These are phyloP conservation scores for Galbula dea DNA, from an alignment of 2,113 vertebrate genomes.

Conservation along the genomic window DNA sequence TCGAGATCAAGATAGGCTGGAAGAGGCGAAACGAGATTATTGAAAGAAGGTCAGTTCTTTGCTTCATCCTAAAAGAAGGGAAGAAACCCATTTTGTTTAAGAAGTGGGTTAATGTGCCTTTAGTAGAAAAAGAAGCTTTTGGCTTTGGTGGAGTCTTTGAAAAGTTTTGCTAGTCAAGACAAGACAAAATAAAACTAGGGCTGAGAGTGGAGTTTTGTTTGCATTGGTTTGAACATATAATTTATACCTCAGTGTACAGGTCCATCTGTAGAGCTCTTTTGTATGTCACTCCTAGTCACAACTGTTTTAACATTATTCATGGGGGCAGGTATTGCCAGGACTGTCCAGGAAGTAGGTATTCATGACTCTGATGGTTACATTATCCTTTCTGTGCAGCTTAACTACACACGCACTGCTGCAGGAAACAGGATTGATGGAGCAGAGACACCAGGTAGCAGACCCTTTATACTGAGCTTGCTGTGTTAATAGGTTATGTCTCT, in stretches of 20 bases:
- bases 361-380: not conserved
- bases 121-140: not conserved
- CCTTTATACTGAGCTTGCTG: not conserved
- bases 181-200: not conserved
- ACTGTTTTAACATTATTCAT: not conserved
- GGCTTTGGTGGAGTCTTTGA: not conserved
- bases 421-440: not conserved
- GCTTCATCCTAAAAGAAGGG: not conserved
- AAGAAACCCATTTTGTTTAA: not conserved
- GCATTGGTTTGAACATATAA: not conserved
- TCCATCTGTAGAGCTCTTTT: not conserved
- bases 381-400: not conserved
- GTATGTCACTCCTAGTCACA: not conserved
- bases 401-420: not conserved
- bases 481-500: not conserved
- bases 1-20: not conserved
- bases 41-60: not conserved
- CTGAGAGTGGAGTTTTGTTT: not conserved
- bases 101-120: not conserved
- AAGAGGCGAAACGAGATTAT: not conserved
- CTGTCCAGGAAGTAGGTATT: not conserved
- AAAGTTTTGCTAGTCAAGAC: not conserved
- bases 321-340: not conserved
- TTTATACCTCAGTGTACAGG: not conserved
- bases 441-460: not conserved